Conservation (phyloP, 2,888 invertebrate species). For the Mythimna pallens region DNA sequence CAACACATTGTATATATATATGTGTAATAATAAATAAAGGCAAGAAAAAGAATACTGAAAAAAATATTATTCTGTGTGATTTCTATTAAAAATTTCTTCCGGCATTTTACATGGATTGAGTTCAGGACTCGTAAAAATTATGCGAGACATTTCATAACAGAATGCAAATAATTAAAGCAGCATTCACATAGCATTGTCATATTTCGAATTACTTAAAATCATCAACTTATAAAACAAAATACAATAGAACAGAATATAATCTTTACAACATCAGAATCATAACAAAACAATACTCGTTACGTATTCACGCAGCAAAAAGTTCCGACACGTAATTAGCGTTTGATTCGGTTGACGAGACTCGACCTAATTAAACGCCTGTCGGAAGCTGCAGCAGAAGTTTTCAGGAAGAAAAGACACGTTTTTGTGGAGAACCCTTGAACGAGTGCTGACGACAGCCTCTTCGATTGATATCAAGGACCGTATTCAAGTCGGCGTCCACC, state of each 20-base stretch:
- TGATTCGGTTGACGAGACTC: constrained; percentile 54
- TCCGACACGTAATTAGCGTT: constrained; percentile 48
- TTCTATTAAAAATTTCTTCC: too few relatives aligned
- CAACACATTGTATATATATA: too few relatives aligned
- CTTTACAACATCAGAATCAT: background rate
- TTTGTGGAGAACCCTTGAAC: constrained; percentile 52
- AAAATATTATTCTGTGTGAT: too few relatives aligned
- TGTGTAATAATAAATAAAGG: too few relatives aligned
- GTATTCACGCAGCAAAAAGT: constrained; percentile 22
- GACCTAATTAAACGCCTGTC: constrained; percentile 69
- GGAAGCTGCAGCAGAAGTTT: constrained; percentile 30
- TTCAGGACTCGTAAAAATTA: background rate
- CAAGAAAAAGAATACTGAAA: too few relatives aligned
- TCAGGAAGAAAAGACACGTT: constrained; percentile 58
- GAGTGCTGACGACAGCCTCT: constrained; percentile 51
- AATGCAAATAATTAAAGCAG: too few relatives aligned
- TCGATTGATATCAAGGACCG: constrained; percentile 26
- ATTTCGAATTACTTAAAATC: background rate
- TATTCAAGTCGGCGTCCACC: constrained; percentile 24
- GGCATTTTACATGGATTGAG: too few relatives aligned
- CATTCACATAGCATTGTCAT: background rate
- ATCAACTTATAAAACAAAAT: background rate
- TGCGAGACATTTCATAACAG: background rate
- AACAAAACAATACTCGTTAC: constrained; percentile 23
- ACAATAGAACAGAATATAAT: background rate